Conservation (phyloP, 1,140 invertebrate species). For the Tribolium madens region DNA sequence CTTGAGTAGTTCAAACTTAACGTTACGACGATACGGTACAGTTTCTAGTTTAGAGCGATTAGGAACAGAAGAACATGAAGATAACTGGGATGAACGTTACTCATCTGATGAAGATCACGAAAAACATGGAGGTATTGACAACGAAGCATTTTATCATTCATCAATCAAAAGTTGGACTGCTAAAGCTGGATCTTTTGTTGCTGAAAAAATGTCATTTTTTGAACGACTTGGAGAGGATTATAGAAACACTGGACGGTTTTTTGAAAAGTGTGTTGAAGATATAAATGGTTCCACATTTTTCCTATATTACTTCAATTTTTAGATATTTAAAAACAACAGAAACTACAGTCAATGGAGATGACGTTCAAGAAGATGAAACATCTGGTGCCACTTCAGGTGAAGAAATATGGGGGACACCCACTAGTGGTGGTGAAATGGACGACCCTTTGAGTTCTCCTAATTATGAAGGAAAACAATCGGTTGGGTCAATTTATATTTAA, state of each 20-base stretch:
- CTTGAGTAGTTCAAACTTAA: slow-evolving; percentile 66
- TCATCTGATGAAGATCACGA: slow-evolving; percentile 69
- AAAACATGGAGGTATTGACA: slow-evolving; percentile 63
- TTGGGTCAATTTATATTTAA: slow-evolving; percentile 61
- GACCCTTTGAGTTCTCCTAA: slow-evolving; percentile 74
- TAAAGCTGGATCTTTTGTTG: slow-evolving; percentile 80
- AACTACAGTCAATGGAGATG: slow-evolving; percentile 68
- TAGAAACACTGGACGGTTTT: slow-evolving; percentile 69
- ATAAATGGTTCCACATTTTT: too few species aligned
- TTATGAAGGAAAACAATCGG: slow-evolving; percentile 75
- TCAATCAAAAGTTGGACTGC: slow-evolving; percentile 77
- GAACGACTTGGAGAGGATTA: slow-evolving; percentile 73
- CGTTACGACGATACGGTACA: slow-evolving; percentile 75
- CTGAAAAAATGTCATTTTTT: slow-evolving; percentile 83
- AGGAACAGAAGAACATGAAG: slow-evolving; percentile 71
- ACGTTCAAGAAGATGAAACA: slow-evolving; percentile 74
- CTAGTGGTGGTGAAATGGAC: slow-evolving; percentile 83
- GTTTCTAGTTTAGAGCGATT: slow-evolving; percentile 81
- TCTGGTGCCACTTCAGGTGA: slow-evolving; percentile 84
- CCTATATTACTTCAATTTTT: slow-evolving; percentile 19
- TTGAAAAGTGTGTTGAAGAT: slow-evolving; percentile 68
- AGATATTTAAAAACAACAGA: slow-evolving; percentile 65
- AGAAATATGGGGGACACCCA: slow-evolving; percentile 88
- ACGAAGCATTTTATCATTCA: slow-evolving; percentile 64
- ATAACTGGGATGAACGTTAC: slow-evolving; percentile 62